phyloP scores from a whole-genome alignment of 2,113 vertebrate species.

The Cochlearius cochlearius region DNA sequence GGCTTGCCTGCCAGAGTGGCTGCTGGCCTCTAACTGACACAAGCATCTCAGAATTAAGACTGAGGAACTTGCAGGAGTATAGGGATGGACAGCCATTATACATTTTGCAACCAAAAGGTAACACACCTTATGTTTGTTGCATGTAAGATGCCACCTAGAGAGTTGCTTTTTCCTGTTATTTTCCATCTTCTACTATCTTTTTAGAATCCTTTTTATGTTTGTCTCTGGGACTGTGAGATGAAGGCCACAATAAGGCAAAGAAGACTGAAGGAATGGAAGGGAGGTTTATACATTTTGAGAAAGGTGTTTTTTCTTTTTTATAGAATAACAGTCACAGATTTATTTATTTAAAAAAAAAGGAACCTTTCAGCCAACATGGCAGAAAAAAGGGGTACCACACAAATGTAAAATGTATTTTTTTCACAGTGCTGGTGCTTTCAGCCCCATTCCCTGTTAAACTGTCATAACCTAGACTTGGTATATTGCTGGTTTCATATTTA shows the following conservation, averaged over 20 bases:
- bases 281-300: neutral
- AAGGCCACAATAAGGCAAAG: neutral
- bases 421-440: neutral
- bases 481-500: neutral
- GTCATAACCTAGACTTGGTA: neutral
- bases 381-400: neutral
- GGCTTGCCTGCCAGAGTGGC: rapidly evolving
- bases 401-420: neutral
- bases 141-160: neutral
- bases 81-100: rapidly evolving
- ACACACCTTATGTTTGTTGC: neutral
- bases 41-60: neutral
- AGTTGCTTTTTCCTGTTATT: neutral
- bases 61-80: rapidly evolving
- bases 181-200: neutral
- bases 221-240: neutral
- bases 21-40: neutral
- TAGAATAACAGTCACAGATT: neutral
- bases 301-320: neutral
- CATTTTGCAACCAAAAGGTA: neutral
- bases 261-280: neutral
- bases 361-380: neutral
- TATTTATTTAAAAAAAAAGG: neutral
- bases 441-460: neutral
- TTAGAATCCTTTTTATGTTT: neutral